Evolutionary conservation across 2,797 vertebrate genomes (phyloP).

Genomic region (Sebastes hopkinsi): DNA sequence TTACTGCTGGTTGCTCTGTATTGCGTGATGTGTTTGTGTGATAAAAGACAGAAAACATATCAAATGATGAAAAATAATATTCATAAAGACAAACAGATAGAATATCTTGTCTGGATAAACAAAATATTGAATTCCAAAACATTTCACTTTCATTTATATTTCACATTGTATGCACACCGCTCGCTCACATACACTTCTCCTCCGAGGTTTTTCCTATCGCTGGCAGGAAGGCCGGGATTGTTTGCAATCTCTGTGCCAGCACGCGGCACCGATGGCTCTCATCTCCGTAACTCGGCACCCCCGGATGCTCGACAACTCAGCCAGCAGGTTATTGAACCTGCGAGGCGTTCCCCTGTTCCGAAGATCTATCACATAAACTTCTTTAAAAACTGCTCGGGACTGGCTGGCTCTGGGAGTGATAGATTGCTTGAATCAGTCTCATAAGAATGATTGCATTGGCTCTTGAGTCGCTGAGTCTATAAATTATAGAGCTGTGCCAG

Average conservation of each 20-base stretch:
- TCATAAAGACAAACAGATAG: background rate
- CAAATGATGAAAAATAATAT: background rate
- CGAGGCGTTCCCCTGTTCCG: conserved; percentile 39
- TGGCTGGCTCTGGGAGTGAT: conserved; percentile 41
- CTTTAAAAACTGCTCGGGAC: conserved; percentile 54
- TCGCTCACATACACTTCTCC: background rate
- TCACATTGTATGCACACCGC: background rate
- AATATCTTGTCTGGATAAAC: background rate
- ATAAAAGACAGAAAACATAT: background rate
- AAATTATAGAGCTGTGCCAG: conserved; percentile 60
- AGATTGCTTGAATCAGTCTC: conserved; percentile 63
- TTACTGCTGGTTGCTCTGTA: background rate
- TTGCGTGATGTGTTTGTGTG: conserved; percentile 25
- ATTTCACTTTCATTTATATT: conserved; percentile 14
- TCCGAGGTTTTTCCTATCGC: background rate
- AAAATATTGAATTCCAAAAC: conserved; percentile 10
- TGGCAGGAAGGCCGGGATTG: conserved; percentile 10
- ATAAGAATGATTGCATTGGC: conserved; percentile 70
- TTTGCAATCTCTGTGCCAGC: conserved; percentile 30
- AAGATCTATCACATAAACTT: conserved; percentile 64
- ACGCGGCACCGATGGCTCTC: conserved; percentile 9
- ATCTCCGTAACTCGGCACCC: conserved; percentile 32
- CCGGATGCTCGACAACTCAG: conserved; percentile 30
- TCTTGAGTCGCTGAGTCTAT: conserved; percentile 62
- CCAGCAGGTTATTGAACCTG: conserved; percentile 62